phyloP scores from a whole-genome alignment of 2,113 vertebrate genomes.

The Coptodon bakossiorum region DNA sequence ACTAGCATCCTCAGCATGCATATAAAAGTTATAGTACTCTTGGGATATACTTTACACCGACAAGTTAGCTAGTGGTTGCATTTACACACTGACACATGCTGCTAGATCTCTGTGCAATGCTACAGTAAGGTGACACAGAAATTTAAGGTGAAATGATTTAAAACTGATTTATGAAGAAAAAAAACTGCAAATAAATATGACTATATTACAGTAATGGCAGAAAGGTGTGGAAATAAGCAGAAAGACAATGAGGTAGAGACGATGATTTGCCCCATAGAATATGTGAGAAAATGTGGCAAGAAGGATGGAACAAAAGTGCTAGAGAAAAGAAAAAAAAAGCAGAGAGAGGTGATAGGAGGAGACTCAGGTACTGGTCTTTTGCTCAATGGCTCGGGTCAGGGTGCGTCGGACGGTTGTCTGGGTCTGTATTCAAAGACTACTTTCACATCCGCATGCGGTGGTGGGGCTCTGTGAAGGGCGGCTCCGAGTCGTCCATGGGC shows the following conservation, averaged over 20 bases:
- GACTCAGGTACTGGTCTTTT: constrained; percentile 19
- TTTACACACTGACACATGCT: constrained; percentile 60
- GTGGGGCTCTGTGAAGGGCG: constrained; percentile 69
- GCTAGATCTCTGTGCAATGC: constrained; percentile 51
- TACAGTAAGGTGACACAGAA: constrained; percentile 32
- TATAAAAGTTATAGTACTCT: constrained; percentile 51
- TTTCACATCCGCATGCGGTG: constrained; percentile 47
- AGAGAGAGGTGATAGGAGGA: background rate
- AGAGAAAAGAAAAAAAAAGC: background rate
- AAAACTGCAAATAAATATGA: constrained; percentile 35
- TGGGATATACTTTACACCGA: constrained; percentile 48
- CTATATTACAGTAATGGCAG: constrained; percentile 13
- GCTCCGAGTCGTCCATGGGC: constrained; percentile 94
- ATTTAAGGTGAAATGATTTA: constrained; percentile 1
- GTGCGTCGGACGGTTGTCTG: background rate
- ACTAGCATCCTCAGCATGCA: constrained; percentile 62
- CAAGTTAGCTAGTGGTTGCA: constrained; percentile 40
- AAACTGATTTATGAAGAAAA: background rate
- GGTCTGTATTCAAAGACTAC: background rate
- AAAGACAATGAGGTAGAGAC: constrained; percentile 53
- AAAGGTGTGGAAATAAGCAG: constrained; percentile 19
- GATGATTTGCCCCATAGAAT: background rate
- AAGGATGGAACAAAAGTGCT: background rate
- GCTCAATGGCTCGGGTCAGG: constrained; percentile 8
- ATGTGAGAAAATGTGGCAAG: constrained; percentile 7